Base-by-base conservation (phyloP, 2,797 vertebrate genomes). In the Taenioides sp. region DNA sequence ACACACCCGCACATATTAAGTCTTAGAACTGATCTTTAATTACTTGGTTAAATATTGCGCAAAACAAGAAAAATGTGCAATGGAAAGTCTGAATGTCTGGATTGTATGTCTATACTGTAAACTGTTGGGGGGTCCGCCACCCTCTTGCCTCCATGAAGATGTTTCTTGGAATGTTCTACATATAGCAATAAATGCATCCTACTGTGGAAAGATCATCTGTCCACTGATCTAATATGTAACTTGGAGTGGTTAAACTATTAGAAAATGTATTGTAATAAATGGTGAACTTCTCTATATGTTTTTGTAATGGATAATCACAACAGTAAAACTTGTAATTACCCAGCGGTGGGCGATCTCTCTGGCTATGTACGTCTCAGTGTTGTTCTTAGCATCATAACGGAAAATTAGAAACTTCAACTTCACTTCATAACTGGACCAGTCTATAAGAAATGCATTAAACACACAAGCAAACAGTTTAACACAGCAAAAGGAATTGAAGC, bases 391-490 rank as follows among this genome's bases (percentile, higher is more conserved):
- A 7, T 92, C 80, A 0, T 1, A 1, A 16, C 78, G 40, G 2
- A 31, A 3, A 71, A 94, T 91, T 9, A 0, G 1, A 62, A 94
- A 74, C 7, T 11, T 63, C 65, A 93, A 17, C 25, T 49, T 80
- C 17, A 92, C 79, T 72, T 90, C 70, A 27, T 91, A 94, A 50
- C 70, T 7, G 23, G 89, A 87, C 93, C 93, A 94, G 16, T 67
- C 94, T 94, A 80, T 16, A 68, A 71, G 54, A 1, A 57, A 73
- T 66, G 34, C 1, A 61, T 43, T 7, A 65, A 6, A n/a, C 65
- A 62, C 5, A 18, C 20, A 17, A 25, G 37, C 25, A n/a, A 64
- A 28, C 40, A 14, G 14, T 47, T 47, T 25, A 27, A 28, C 18
- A n/a, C 18, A 52, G 20, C 0, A 7, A 4, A 25, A 52, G 9